Percentiles rank a stretch among this genome's conserved stretches.
phyloP scores from a whole-genome alignment of 1,140 invertebrate species.

The Venturia canescens region DNA sequence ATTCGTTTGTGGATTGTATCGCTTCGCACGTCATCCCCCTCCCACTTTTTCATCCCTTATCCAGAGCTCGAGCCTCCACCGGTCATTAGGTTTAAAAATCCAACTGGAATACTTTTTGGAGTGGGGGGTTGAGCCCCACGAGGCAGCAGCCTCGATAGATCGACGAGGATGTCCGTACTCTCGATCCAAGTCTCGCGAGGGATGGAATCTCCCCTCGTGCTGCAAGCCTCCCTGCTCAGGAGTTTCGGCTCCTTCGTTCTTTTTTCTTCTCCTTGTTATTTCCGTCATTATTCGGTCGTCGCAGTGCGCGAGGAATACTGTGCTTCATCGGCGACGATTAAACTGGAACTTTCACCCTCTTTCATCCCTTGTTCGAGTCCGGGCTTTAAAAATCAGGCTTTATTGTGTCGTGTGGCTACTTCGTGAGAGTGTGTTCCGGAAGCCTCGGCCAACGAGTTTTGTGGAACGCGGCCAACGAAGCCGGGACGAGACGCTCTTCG shows the following conservation, averaged over 20 bases:
- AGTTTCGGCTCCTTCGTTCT: neutral
- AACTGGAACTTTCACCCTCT: too few relatives aligned
- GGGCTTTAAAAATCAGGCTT: too few relatives aligned
- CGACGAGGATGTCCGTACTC: neutral
- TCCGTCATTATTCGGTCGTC: too few relatives aligned
- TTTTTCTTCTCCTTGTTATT: too few relatives aligned
- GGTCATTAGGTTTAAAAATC: slow-evolving; percentile 29
- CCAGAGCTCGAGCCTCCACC: neutral
- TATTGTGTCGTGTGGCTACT: too few relatives aligned
- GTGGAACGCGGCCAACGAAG: too few relatives aligned
- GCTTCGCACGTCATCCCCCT: slow-evolving; percentile 29
- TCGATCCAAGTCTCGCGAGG: neutral
- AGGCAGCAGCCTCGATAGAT: neutral
- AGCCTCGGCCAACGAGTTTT: too few relatives aligned
- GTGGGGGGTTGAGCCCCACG: neutral
- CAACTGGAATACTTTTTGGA: slow-evolving; percentile 32
- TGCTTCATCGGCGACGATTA: too few relatives aligned
- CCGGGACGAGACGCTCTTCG: too few relatives aligned
- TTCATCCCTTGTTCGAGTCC: too few relatives aligned
- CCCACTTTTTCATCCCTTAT: slow-evolving; percentile 12
- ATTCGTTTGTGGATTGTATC: slow-evolving; percentile 60
- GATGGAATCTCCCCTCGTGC: neutral
- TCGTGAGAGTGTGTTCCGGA: too few relatives aligned
- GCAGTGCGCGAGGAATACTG: too few relatives aligned
- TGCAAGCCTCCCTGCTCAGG: neutral